A percentile compares a stretch with the other conserved stretches of the same genome.
Evolutionary conservation across 2,797 vertebrate genomes (phyloP).

Genomic region (Esox lucius): DNA sequence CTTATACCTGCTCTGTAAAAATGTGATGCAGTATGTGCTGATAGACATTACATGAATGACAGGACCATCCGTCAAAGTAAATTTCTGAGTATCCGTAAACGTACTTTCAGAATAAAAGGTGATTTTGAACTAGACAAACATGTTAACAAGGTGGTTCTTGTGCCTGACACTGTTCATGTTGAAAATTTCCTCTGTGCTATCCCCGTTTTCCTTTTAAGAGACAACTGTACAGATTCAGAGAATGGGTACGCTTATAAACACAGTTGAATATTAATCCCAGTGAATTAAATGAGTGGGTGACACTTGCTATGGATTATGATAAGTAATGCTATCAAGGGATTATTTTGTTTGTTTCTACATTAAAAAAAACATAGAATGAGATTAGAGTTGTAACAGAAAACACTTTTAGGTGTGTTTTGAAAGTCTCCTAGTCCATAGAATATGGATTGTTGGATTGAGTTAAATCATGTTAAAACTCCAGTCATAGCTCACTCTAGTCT

Average conservation of each 20-base stretch:
- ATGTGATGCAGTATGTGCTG: neutral
- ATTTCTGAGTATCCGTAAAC: too few relatives aligned
- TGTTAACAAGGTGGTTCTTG: too few relatives aligned
- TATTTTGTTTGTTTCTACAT: conserved; percentile 4
- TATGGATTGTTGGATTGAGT: neutral
- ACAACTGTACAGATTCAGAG: conserved; percentile 10
- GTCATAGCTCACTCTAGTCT: neutral
- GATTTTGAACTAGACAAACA: too few relatives aligned
- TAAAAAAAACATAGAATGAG: neutral
- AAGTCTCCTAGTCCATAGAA: neutral
- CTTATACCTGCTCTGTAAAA: conserved; percentile 10
- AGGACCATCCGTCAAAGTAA: too few relatives aligned
- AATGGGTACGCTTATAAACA: neutral
- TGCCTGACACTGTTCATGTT: neutral
- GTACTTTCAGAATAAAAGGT: too few relatives aligned
- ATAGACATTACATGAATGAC: neutral
- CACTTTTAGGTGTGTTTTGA: conserved; percentile 3
- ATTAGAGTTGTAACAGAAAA: neutral
- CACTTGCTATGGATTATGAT: conserved; percentile 5
- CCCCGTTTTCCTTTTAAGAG: neutral
- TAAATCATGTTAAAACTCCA: neutral
- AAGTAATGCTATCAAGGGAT: neutral
- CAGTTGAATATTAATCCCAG: neutral
- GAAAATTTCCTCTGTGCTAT: neutral
- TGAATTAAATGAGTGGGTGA: neutral